These are phyloP conservation scores for Philopotamus ludificatus DNA, from an alignment of 1,140 invertebrate genomes.

Conservation along the genomic window DNA sequence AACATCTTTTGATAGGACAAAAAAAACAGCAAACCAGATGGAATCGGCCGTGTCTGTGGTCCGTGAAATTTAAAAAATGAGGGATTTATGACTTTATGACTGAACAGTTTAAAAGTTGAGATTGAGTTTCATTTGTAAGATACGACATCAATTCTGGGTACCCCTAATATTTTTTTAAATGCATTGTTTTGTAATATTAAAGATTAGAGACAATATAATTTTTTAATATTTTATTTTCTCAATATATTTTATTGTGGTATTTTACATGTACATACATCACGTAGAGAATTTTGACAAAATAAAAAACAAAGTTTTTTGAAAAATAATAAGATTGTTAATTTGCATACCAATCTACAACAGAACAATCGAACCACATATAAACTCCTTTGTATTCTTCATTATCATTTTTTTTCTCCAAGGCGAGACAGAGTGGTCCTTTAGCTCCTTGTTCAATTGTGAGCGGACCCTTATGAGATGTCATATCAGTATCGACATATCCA, in stretches of 20 bases:
- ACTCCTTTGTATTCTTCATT: slow-evolving; percentile 47
- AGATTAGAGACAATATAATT: no score
- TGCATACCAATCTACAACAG: slow-evolving; percentile 49
- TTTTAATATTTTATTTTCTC: background rate
- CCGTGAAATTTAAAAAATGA: no score
- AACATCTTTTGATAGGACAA: no score
- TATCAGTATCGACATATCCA: slow-evolving; percentile 72
- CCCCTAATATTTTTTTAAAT: no score
- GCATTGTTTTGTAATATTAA: no score
- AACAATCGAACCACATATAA: slow-evolving; percentile 52
- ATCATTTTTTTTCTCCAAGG: slow-evolving; percentile 46
- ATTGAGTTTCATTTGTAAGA: no score
- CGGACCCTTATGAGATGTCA: slow-evolving; percentile 67
- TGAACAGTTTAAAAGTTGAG: no score
- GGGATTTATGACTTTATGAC: no score
- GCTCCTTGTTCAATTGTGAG: slow-evolving; percentile 67
- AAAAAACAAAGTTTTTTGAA: background rate
- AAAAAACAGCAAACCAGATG: no score
- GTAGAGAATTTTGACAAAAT: no score
- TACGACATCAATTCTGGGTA: no score
- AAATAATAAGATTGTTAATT: background rate
- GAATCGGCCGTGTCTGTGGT: no score
- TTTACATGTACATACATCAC: background rate
- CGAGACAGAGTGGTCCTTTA: slow-evolving; percentile 48
- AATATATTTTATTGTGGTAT: background rate